Percentiles rank a stretch among this genome's conserved stretches.
Evolutionary conservation across 2,113 vertebrate species (phyloP).

Genomic region (Sclerurus mexicanus): DNA sequence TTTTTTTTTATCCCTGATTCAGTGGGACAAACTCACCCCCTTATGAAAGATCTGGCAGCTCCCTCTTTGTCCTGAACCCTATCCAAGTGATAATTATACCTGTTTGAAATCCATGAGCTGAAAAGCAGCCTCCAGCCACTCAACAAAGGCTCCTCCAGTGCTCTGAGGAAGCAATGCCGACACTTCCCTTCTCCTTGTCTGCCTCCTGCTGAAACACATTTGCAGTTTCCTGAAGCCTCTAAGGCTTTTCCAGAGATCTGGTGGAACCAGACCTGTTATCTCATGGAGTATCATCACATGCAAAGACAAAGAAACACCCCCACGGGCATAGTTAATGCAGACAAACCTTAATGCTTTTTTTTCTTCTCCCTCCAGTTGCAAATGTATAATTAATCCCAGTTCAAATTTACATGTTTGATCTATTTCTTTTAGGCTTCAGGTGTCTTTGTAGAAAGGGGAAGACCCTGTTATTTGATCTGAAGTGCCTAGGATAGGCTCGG

Average conservation of each 20-base stretch:
- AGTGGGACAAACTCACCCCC: not conserved
- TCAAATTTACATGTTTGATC: slow-evolving; percentile 54
- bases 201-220: slow-evolving; percentile 22
- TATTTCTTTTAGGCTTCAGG: slow-evolving; percentile 9
- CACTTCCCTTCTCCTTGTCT: slow-evolving; percentile 40
- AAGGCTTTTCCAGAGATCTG: slow-evolving; percentile 41
- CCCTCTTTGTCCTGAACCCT: slow-evolving; percentile 43
- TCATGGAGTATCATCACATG: not conserved
- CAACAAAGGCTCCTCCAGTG: slow-evolving; percentile 36
- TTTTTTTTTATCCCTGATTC: not conserved
- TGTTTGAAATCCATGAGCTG: slow-evolving; percentile 44
- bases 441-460: slow-evolving; percentile 2
- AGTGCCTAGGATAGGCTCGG: not conserved
- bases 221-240: slow-evolving; percentile 22
- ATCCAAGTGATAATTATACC: slow-evolving; percentile 67
- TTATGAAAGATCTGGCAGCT: slow-evolving; percentile 62
- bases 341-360: not conserved
- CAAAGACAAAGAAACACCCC: slow-evolving; percentile 37
- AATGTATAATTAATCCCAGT: slow-evolving; percentile 34
- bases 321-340: not conserved
- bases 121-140: slow-evolving; percentile 56
- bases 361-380: not conserved
- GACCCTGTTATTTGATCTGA: not conserved
- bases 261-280: slow-evolving; percentile 23
- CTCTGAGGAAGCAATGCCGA: not conserved